Conservation (phyloP, 2,797 vertebrate genomes). For the Lindbergichthys nudifrons region DNA sequence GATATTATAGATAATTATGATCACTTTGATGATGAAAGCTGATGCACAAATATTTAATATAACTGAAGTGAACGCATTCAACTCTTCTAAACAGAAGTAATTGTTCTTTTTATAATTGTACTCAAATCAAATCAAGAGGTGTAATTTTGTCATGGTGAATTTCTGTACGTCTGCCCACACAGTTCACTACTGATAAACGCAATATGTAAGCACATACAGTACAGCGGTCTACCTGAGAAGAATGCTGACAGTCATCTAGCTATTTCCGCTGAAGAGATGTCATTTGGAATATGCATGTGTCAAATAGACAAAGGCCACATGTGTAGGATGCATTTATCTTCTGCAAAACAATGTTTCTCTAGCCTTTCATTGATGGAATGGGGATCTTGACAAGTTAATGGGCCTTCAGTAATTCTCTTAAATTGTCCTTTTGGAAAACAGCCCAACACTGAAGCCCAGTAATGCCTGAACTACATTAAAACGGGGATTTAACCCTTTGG, state of each 20-base stretch:
- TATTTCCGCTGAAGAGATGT: slow-evolving; percentile 31
- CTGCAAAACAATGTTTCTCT: slow-evolving; percentile 72
- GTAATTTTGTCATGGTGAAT: slow-evolving; percentile 34
- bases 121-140: slow-evolving; percentile 49
- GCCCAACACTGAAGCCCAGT: slow-evolving; percentile 76
- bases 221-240: slow-evolving; percentile 5
- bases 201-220: background rate
- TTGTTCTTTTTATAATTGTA: slow-evolving; percentile 34
- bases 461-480: slow-evolving; percentile 82
- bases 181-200: slow-evolving; percentile 31
- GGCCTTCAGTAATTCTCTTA: slow-evolving; percentile 82
- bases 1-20: slow-evolving; percentile 6
- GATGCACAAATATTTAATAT: slow-evolving; percentile 13
- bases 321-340: slow-evolving; percentile 57
- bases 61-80: slow-evolving; percentile 21
- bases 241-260: slow-evolving; percentile 16
- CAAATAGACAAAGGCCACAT: slow-evolving; percentile 49
- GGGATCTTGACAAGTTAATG: slow-evolving; percentile 83
- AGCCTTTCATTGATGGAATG: slow-evolving; percentile 68
- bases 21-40: slow-evolving; percentile 5
- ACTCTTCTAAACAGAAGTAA: slow-evolving; percentile 29
- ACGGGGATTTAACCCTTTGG: slow-evolving; percentile 81
- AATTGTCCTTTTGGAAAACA: slow-evolving; percentile 84
- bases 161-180: slow-evolving; percentile 52
- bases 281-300: slow-evolving; percentile 44